These are phyloP conservation scores for Cichladusa arquata DNA, from an alignment of 2,113 vertebrate genomes.

Conservation along the genomic window DNA sequence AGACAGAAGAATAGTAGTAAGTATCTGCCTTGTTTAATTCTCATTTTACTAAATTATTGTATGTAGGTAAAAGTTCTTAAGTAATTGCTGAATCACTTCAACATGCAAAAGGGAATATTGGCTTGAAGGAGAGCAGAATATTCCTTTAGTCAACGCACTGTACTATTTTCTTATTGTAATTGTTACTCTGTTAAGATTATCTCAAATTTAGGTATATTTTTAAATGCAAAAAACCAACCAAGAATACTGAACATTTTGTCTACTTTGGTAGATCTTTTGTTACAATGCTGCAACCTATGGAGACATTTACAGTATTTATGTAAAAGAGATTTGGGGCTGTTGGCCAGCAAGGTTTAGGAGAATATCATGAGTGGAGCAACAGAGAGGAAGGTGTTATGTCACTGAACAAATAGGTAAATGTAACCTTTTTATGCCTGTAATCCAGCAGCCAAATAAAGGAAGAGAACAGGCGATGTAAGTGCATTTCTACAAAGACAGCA, in stretches of 20 bases:
- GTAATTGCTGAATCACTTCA: slow-evolving; percentile 74
- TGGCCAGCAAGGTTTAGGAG: background rate
- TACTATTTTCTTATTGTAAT: slow-evolving; percentile 78
- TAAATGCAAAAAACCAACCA: slow-evolving; percentile 60
- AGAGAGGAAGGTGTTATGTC: slow-evolving; percentile 11
- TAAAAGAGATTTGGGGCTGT: slow-evolving; percentile 41
- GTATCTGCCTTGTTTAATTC: slow-evolving; percentile 62
- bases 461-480: slow-evolving; percentile 51
- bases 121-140: slow-evolving; percentile 64
- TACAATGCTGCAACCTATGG: slow-evolving; percentile 74
- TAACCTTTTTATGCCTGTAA: slow-evolving; percentile 43
- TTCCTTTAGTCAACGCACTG: slow-evolving; percentile 81
- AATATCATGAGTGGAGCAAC: background rate
- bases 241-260: slow-evolving; percentile 71
- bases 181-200: slow-evolving; percentile 78
- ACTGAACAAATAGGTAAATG: slow-evolving; percentile 57
- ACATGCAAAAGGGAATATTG: slow-evolving; percentile 74
- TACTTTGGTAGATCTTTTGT: slow-evolving; percentile 72
- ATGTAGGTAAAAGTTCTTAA: slow-evolving; percentile 62
- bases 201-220: slow-evolving; percentile 78
- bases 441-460: slow-evolving; percentile 59
- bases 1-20: slow-evolving; percentile 56
- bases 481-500: slow-evolving; percentile 72
- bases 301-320: slow-evolving; percentile 87
- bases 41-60: slow-evolving; percentile 72